A percentile compares a stretch with the other conserved stretches of the same genome.
These are phyloP conservation scores for Ylistrum balloti DNA, from an alignment of 1,140 invertebrate genomes.

Conservation along the genomic window DNA sequence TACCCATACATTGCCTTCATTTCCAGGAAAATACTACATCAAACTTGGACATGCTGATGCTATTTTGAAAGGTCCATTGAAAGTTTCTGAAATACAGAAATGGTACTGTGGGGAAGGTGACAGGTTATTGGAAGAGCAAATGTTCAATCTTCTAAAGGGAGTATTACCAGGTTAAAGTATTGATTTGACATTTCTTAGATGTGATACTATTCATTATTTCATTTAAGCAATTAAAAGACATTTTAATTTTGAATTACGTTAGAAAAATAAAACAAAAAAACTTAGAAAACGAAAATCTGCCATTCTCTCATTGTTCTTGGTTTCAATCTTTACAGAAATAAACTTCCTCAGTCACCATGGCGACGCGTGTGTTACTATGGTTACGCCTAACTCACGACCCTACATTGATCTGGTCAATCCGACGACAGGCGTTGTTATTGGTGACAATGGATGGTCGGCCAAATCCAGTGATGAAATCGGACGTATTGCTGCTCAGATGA, in stretches of 20 bases:
- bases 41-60: constrained; percentile 52
- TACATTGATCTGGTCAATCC: constrained; percentile 62
- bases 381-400: constrained; percentile 53
- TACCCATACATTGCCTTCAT: not conserved
- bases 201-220: no score
- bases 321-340: constrained; percentile 54
- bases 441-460: constrained; percentile 61
- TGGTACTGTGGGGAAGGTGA: constrained; percentile 52
- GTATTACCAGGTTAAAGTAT: not conserved
- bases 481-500: constrained; percentile 57
- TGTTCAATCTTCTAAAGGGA: not conserved
- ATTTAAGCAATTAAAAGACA: no score
- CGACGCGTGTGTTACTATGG: constrained; percentile 60
- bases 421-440: constrained; percentile 57
- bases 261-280: no score
- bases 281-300: no score
- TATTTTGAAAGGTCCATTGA: constrained; percentile 36
- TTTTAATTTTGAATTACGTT: no score
- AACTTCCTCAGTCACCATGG: constrained; percentile 49
- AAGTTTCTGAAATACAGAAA: constrained; percentile 42
- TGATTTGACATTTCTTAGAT: no score
- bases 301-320: no score
- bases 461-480: constrained; percentile 66
- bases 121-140: not conserved
- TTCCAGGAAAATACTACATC: constrained; percentile 57